Evolutionary conservation across 2,888 invertebrate genomes (phyloP), one percentile per base, ranked within the genome.

Genomic region (Brachypalpus laphriformis): DNA sequence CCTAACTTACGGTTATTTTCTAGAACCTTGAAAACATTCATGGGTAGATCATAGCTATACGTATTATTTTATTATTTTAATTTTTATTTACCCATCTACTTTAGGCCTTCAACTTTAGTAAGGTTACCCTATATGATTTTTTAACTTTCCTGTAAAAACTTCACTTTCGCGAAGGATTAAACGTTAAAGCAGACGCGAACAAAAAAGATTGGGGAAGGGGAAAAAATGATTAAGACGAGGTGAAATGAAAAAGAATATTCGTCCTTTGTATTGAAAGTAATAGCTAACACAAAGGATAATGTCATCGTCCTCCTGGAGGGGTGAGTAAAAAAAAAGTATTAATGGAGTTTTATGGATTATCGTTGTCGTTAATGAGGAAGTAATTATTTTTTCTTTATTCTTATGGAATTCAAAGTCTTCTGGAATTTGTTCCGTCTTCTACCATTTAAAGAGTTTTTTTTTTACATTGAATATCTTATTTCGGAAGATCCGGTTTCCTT

Each of bases 301-400:
- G 25, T 45, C 8, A 8, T 45, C 16, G 18, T 45, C 18, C 5
- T 45, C 18, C 18, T 3, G 45, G 7, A 8, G 18, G 18, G 18
- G 45, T 18, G 18, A 45, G 8, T 18, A 8, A 34, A 14, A 11
- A 37, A 20, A n/a, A 9, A 42, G 42, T 59, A 8, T 25, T 61
- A 61, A 61, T 61, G 42, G 42, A 37, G 42, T 61, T 42, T 61
- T 61, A 25, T 61, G 42, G 59, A 61, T 61, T 61, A 61, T 42
- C 42, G 8, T 42, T 20, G 59, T 37, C 11, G 22, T 22, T 42
- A 42, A 42, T 25, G 59, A 42, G 59, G 28, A 42, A n/a, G 14
- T 40, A 47, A 20, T 47, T 40, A 31, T 61, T 25, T 59, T 14
- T 22, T 40, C 22, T 9, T 42, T 61, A 1, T 16, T 61, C 40